These are phyloP conservation scores for Tyria jacobaeae DNA, from an alignment of 2,888 invertebrate species.

Conservation along the genomic window DNA sequence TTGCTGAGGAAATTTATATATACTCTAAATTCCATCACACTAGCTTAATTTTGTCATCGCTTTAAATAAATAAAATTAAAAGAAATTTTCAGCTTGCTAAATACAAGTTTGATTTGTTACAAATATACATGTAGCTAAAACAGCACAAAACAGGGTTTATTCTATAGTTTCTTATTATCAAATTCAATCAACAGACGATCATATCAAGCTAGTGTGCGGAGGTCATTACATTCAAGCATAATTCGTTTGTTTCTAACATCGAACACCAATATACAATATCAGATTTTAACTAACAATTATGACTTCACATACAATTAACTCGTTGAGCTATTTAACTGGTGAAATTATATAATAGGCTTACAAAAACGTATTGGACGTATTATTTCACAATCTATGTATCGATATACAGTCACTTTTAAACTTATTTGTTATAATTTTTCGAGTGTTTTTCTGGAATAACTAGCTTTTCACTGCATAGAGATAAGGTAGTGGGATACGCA, in stretches of 20 bases:
- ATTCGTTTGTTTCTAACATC: constrained; percentile 42
- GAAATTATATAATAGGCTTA: constrained; percentile 27
- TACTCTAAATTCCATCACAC: not conserved
- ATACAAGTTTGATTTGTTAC: not conserved
- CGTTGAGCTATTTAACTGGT: constrained; percentile 43
- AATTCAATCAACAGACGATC: not conserved
- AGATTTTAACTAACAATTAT: constrained; percentile 26
- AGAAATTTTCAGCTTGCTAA: not conserved
- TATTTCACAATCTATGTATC: constrained; percentile 49
- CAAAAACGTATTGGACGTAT: constrained; percentile 52
- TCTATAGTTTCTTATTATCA: not conserved
- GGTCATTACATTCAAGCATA: constrained; percentile 17
- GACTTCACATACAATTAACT: constrained; percentile 34
- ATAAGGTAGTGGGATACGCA: constrained; percentile 9
- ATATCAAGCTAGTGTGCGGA: constrained; percentile 2
- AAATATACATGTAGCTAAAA: not conserved
- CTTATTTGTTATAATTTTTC: constrained; percentile 26
- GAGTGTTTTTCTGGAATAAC: not conserved
- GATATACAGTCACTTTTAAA: constrained; percentile 25
- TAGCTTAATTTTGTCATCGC: not conserved
- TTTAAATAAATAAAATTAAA: not conserved
- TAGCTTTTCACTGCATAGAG: constrained; percentile 9
- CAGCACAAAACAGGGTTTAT: not conserved
- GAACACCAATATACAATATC: constrained; percentile 41
- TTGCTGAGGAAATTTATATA: not conserved